Base-by-base conservation (phyloP, 2,113 vertebrate genomes). In the Leuciscus idus region DNA sequence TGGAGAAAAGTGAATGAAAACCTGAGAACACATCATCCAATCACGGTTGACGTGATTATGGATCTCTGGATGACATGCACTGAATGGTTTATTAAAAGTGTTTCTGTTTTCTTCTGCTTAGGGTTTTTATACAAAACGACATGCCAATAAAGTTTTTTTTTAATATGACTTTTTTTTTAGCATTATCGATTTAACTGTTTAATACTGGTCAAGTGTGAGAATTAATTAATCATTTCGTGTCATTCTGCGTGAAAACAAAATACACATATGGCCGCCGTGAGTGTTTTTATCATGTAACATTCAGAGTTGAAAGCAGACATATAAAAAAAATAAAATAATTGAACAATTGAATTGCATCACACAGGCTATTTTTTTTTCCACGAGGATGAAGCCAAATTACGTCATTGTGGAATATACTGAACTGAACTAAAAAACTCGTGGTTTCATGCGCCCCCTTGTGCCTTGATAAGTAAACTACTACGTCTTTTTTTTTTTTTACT, bases 1-100 rank as follows among this genome's bases (percentile, higher is more conserved):
- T 2, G 39, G 12, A 39, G 81, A 84, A 88, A 66, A 46, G 33
- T 92, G 90, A 94, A 93, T 90, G 88, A 89, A 91, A 76, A 8
- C 36, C 23, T 43, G n/a, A 55, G 9, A 74, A 6, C 28, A 28
- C 33, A n/a, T 86, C 78, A 62, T 61, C 64, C 75, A 46, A 79
- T 79, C 84, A 68, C 12, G 6, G 23, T 1, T 43, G 77, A 26
- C 55, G 33, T 3, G 57, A 36, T 59, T 80, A n/a, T 39, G 57
- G 23, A 13, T 33, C 55, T 80, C 21, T 11, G 21, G 62, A 68
- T 82, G 61, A 68, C 28, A n/a, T 72, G 36, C 68, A 72, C 68
- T 70, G 66, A 30, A 8, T 36, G 30, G 19, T 57, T 10, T 52
- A 43, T n/a, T 46, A 9, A 81, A 23, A 26, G 21, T 21, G 52